Evolutionary conservation across 2,888 invertebrate genomes (phyloP), one percentile per base, ranked within the genome.

Genomic region (Girardia tigrina): DNA sequence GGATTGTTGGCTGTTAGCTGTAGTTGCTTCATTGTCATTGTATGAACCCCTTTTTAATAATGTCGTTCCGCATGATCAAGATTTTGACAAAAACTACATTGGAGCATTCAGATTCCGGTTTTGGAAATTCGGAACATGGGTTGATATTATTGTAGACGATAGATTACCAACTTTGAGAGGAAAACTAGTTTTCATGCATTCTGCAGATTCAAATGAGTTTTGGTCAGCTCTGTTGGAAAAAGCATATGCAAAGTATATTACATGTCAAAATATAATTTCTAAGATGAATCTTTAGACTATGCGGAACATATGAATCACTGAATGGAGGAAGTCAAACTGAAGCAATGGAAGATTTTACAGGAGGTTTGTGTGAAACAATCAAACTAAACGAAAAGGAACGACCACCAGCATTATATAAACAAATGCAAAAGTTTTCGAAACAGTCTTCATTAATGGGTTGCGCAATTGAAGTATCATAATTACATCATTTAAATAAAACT

Each of bases 331-430:
- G 93, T 0, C 94, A 95, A 0, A 92, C 92, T 81, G 98, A 99
- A 83, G 98, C 97, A 0, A 92, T 98, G 91, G 95, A 95, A 85
- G 98, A 98, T 86, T 97, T 98, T 84, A 97, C 97, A 0, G 86
- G 84, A 26, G 84, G 84, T 78, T 0, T 93, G 93, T 2, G 91
- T 93, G 0, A 91, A 91, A 0, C 92, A 92, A 28, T 78, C 28
- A 29, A 72, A 80, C 87, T 94, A 81, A 79, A 77, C 23, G 70
- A 76, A 8, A 87, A 89, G 8, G 88, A 90, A 77, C 87, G 90
- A 56, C 93, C 93, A 0, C 88, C 90, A 16, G 90, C 92, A 86
- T 88, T 94, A 79, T 92, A 90, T 84, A 89, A 89, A 80, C 91
- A 94, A 80, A 86, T 97, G 82, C 83, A 90, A 75, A 93, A 94